phyloP scores from a whole-genome alignment of 2,797 vertebrate species.

The Clamator glandarius region DNA sequence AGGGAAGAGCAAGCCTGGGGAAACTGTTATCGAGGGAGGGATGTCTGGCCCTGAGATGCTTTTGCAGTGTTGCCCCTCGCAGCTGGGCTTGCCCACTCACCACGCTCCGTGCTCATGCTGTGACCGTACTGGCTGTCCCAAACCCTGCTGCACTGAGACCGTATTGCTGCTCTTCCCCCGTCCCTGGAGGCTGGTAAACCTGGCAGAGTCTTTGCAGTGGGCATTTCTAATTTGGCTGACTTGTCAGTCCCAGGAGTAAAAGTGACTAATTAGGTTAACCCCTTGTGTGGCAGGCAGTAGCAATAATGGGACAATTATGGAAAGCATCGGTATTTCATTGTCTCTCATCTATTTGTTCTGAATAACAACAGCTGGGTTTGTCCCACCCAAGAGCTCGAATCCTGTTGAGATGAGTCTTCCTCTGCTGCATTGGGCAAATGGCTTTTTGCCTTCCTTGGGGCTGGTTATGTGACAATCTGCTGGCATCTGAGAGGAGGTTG shows the following conservation, averaged over 20 bases:
- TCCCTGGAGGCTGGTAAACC: background rate
- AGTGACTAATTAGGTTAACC: constrained; percentile 37
- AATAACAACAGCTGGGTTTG: background rate
- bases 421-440: background rate
- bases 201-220: background rate
- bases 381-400: background rate
- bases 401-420: background rate
- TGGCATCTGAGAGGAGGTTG: too few species aligned
- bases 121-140: background rate
- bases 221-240: constrained; percentile 47
- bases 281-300: background rate
- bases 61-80: background rate
- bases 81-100: background rate
- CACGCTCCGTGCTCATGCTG: fast-evolving
- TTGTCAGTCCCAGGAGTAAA: constrained; percentile 21
- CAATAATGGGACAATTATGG: background rate
- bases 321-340: background rate
- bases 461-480: background rate
- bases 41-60: background rate
- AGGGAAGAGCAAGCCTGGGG: background rate
- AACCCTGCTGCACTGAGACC: background rate
- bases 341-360: background rate
- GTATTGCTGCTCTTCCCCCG: background rate
- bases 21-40: fast-evolving
- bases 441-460: background rate